Conservation (phyloP, 2,888 invertebrate species). For the Plebejus anna region DNA sequence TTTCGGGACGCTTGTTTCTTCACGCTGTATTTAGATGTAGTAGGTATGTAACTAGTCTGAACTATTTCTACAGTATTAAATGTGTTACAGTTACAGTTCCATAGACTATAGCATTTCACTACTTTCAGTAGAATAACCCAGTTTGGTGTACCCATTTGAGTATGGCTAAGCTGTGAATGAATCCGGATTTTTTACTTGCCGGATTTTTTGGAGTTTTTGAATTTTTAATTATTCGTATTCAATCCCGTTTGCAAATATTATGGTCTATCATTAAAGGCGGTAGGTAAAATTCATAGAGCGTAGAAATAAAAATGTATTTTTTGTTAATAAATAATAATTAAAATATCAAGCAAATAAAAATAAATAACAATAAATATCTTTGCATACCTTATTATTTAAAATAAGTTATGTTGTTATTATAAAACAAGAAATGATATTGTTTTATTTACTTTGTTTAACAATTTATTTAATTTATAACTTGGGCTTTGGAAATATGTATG, state of each 20-base stretch:
- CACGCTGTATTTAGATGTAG: background rate
- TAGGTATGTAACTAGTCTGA: background rate
- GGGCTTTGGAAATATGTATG: background rate
- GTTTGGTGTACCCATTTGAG: background rate
- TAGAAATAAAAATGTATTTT: too few relatives aligned
- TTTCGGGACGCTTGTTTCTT: slow-evolving; percentile 43
- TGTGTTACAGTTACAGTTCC: background rate
- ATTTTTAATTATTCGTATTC: background rate
- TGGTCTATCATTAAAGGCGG: too few relatives aligned
- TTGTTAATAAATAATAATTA: background rate
- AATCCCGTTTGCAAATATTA: too few relatives aligned
- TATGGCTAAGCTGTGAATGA: background rate
- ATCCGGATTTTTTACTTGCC: background rate
- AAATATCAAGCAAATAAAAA: background rate
- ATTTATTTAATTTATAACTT: background rate
- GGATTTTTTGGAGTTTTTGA: background rate
- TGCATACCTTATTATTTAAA: background rate
- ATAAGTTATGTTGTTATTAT: background rate
- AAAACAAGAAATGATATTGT: too few relatives aligned
- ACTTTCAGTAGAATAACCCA: background rate
- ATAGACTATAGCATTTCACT: background rate
- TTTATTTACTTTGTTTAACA: background rate
- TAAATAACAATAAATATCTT: background rate
- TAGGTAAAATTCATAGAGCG: too few relatives aligned
- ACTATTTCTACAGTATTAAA: background rate